A percentile compares a stretch with the other conserved stretches of the same genome.
Conservation (phyloP, 2,113 vertebrate species). For the Pheucticus melanocephalus region DNA sequence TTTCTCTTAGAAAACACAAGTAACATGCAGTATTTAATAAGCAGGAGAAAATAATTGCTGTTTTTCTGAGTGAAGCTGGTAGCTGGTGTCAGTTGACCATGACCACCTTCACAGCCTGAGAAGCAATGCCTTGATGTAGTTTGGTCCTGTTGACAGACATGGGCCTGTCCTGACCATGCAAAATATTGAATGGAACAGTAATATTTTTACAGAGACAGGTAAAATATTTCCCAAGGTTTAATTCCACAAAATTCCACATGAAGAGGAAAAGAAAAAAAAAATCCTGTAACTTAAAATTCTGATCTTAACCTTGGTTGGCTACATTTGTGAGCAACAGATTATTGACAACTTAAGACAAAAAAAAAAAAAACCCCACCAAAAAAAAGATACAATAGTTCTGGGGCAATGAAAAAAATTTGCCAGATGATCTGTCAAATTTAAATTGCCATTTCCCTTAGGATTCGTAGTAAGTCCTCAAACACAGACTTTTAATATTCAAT, state of each 20-base stretch:
- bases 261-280: background rate
- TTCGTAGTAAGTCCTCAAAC: background rate
- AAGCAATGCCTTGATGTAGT: background rate
- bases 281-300: background rate
- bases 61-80: background rate
- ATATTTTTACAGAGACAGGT: background rate
- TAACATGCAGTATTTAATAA: background rate
- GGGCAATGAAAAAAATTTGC: conserved; percentile 35
- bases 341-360: background rate
- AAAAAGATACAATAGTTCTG: conserved; percentile 4
- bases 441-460: background rate
- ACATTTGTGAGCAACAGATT: conserved; percentile 9
- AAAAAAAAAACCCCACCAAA: background rate
- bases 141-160: background rate
- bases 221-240: conserved; percentile 40
- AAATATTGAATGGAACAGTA: conserved; percentile 5
- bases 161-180: background rate
- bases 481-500: background rate
- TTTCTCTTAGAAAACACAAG: background rate
- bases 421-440: background rate
- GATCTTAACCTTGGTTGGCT: background rate
- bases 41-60: background rate
- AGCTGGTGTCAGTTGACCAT: background rate
- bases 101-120: background rate
- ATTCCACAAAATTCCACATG: conserved; percentile 17